Evolutionary conservation across 2,888 invertebrate species (phyloP), one percentile per base, ranked within the genome.

Genomic region (Rhorus exstirpatorius): DNA sequence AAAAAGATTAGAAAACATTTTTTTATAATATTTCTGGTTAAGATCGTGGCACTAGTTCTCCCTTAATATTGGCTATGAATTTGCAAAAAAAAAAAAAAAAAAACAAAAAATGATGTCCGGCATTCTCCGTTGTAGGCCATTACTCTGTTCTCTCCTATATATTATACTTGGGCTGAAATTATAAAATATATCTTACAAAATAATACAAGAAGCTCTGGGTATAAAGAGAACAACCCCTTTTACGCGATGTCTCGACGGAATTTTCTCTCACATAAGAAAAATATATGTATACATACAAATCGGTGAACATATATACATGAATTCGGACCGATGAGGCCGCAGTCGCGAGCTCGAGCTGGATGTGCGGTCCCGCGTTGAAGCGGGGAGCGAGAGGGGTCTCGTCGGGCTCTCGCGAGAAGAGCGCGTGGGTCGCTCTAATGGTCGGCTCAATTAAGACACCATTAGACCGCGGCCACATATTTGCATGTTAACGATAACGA

Each of bases 401-500:
- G 46, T 31, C 24, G 46, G 63, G 35, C 55, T 71, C 65, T 55
- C 67, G 79, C 55, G 79, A 67, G 80, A 70, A 72, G 82, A 81
- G 79, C 85, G 89, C 85, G 88, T 86, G 87, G 88, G 87, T 87
- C 88, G 82, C 71, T 89, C 88, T 90, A 90, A 90, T 90, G 88
- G 89, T 89, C 87, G 87, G 87, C 87, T 90, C 89, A 90, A 90
- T 90, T 90, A 90, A 90, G 90, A 89, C 88, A 87, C 88, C 88
- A 90, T 90, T 90, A 90, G 88, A 90, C 87, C 85, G 60, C 65
- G 70, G 80, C 81, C 80, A 79, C 80, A 88, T 88, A 90, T 90
- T 90, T 90, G 88, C 90, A 90, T 89, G 88, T 88, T 90, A 90
- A 90, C 88, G 90, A 90, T 90, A 90, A 90, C 90, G 88, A 86